A percentile compares a stretch with the other conserved stretches of the same genome.
Evolutionary conservation across 2,113 vertebrate genomes (phyloP).

Genomic region (Podarcis muralis): DNA sequence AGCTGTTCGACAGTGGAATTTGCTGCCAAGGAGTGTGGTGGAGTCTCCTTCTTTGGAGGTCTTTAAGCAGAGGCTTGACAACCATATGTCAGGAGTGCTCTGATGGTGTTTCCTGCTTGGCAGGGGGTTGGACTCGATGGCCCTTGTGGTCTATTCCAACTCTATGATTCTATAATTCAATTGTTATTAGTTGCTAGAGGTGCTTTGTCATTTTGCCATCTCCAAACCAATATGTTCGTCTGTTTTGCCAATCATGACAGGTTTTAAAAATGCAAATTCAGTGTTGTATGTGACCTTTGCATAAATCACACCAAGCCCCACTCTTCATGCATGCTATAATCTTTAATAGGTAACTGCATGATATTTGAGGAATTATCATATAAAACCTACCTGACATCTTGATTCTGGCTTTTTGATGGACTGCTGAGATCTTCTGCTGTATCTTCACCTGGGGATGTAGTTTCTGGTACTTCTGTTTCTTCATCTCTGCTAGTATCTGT

Average conservation of each 20-base stretch:
- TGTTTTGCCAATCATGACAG: neutral
- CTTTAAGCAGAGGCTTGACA: no score
- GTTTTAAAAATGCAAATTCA: neutral
- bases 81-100: no score
- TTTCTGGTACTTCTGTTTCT: conserved; percentile 12
- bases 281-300: neutral
- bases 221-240: neutral
- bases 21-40: no score
- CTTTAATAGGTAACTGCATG: neutral
- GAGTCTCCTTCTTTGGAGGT: no score
- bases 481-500: conserved; percentile 15
- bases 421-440: neutral
- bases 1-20: no score
- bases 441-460: conserved; percentile 32
- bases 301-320: neutral
- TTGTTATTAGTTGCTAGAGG: neutral
- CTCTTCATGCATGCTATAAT: neutral
- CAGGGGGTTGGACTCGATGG: no score
- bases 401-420: conserved; percentile 36
- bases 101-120: no score
- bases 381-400: conserved; percentile 54
- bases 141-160: no score
- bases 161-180: no score
- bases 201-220: neutral
- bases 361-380: neutral